Evolutionary conservation across 2,888 invertebrate genomes (phyloP), one percentile per base, ranked within the genome.

Genomic region (Plagiodera versicolora): DNA sequence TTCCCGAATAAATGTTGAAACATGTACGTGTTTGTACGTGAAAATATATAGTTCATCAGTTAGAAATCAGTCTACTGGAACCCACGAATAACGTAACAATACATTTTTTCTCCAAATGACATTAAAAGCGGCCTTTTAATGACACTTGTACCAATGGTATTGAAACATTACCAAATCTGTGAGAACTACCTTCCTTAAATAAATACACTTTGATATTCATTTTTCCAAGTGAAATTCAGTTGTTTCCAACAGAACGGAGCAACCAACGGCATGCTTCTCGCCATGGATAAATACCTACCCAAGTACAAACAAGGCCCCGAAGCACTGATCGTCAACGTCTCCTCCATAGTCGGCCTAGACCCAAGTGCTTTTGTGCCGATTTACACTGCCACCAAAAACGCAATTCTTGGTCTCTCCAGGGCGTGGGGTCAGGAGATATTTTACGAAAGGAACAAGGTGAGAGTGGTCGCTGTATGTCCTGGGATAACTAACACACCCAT

Each of bases 401-500:
- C 69, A 0, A 59, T 70, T 8, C 49, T 61, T 6, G 69, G 67
- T 10, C 53, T 70, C 51, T 67, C 69, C 1, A 47, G 61, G 39
- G 20, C 65, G 0, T 71, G 71, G 71, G 69, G 71, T 11, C 60
- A 24, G 2, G 24, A 32, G 1, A 18, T 58, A 4, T 39, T 63
- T 18, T 83, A 69, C 60, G 75, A 80, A 1, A 77, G 76, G 56
- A 81, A 77, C 24, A 82, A 83, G 1, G 81, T 85, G 0, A 78
- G 82, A 63, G 81, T 84, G 3, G 74, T 84, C 8, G 81, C 80
- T 0, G 72, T 85, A 14, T 84, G 83, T 66, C 85, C 84, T 2
- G 84, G 84, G 1, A 81, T 81, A 30, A 84, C 83, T 0, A 73
- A 79, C 24, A 83, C 83, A 0, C 76, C 67, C 6, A 58, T 82